phyloP scores from a whole-genome alignment of 1,140 invertebrate genomes.

The Paracyclopina nana region DNA sequence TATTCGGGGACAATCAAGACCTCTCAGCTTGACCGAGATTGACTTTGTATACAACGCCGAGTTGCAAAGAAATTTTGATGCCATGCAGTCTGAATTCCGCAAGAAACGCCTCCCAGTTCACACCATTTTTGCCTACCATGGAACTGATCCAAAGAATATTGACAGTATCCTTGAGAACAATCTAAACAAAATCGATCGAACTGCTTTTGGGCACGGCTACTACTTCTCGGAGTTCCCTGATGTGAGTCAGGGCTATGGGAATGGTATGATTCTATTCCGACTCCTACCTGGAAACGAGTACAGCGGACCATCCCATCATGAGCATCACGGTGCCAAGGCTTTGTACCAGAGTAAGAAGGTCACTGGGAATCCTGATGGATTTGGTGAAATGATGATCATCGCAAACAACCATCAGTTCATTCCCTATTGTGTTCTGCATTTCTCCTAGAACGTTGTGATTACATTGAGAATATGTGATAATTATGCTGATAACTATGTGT shows the following conservation, averaged over 20 bases:
- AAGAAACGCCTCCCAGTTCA: not conserved
- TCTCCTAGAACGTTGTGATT: too few species aligned
- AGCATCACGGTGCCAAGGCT: too few species aligned
- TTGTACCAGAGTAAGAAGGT: too few species aligned
- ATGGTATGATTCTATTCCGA: not conserved
- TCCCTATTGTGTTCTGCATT: too few species aligned
- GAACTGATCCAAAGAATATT: not conserved
- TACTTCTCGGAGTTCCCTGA: conserved; percentile 2
- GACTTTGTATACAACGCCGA: not conserved
- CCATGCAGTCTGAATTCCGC: not conserved
- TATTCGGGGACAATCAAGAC: too few species aligned
- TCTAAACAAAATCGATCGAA: not conserved
- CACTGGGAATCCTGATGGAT: too few species aligned
- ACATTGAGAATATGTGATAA: too few species aligned
- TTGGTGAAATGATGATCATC: too few species aligned
- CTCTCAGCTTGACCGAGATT: too few species aligned
- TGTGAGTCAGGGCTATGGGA: not conserved
- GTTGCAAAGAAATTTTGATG: not conserved
- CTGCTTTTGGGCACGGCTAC: not conserved
- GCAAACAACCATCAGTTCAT: too few species aligned
- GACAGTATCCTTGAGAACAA: not conserved
- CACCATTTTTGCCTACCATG: conserved; percentile 1
- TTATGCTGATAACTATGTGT: too few species aligned
- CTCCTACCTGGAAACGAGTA: not conserved
- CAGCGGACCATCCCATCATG: too few species aligned